Base-by-base conservation (phyloP, 2,113 vertebrate species). In the Oryctolagus cuniculus region DNA sequence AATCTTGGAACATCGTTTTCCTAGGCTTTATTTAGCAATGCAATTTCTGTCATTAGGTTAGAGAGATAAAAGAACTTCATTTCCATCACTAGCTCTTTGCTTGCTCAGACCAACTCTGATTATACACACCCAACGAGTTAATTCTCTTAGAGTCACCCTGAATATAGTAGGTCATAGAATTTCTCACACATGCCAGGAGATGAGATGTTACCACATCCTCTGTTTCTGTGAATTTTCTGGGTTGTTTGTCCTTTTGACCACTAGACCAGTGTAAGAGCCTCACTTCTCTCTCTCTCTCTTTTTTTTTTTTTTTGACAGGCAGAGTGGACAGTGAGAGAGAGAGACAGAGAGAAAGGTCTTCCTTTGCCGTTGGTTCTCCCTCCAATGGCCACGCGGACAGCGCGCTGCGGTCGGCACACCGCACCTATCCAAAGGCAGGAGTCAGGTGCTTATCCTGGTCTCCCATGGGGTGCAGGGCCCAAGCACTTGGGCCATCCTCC, bases 1-100 rank as follows among this genome's bases (percentile, higher is more conserved):
- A 31, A 21, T 80, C 83, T 77, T 66, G 22, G 34, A 96, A 70
- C 58, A 67, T 21, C 34, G 63, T 16, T 81, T 92, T 75, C 69
- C 67, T 75, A 85, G 87, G 36, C 53, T 94, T 85, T 89, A 90
- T 95, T 96, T 93, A 95, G 75, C 31, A 55, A 38, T 73, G 66
- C 51, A 93, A 24, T 90, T 81, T 96, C 78, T 95, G 86, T 55
- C 86, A 10, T 94, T 86, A 51, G 10, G 7, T 64, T 22, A 64
- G 36, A 72, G 34, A 88, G 80, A 90, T 72, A 51, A 93, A 93
- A 82, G 92, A 72, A 53, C 17, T 75, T 13, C 44, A 19, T 53
- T 82, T 74, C 78, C 31, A 74, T 79, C 24, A 1, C 24, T 31
- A 27, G 75, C 31, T 72, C 86, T 86, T 74, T 53, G 38, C 64